Evolutionary conservation across 2,888 invertebrate genomes (phyloP).

Genomic region (Saturnia japonica): DNA sequence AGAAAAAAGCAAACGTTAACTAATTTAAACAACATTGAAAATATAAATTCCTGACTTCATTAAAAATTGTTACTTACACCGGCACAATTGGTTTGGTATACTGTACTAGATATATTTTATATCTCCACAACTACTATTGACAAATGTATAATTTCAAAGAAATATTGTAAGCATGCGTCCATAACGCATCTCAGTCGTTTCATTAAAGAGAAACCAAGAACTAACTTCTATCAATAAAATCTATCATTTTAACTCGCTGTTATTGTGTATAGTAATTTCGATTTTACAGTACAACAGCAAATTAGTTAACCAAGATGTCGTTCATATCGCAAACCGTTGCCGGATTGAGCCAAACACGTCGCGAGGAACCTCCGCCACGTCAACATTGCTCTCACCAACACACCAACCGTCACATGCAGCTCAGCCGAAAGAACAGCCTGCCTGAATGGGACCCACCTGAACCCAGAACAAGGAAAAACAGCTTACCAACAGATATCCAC

Average conservation of each 20-base stretch:
- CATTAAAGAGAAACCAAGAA: too few species aligned
- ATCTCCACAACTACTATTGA: too few species aligned
- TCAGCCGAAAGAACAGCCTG: conserved; percentile 75
- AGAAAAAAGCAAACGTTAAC: too few species aligned
- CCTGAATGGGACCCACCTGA: conserved; percentile 78
- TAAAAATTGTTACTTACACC: too few species aligned
- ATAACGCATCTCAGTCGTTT: too few species aligned
- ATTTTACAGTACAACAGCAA: conserved; percentile 50
- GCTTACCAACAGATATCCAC: conserved; percentile 71
- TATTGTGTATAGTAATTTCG: conserved; percentile 15
- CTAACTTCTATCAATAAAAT: too few species aligned
- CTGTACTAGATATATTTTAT: too few species aligned
- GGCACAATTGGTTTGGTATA: too few species aligned
- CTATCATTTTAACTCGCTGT: not conserved
- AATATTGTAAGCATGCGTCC: too few species aligned
- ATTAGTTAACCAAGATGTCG: conserved; percentile 59
- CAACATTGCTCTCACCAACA: conserved; percentile 78
- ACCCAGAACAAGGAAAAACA: conserved; percentile 70
- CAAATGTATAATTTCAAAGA: too few species aligned
- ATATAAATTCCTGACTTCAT: too few species aligned
- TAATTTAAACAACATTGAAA: too few species aligned
- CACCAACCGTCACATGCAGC: conserved; percentile 66
- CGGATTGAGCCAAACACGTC: conserved; percentile 72
- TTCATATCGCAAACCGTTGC: conserved; percentile 82
- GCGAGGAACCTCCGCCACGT: conserved; percentile 68